These are phyloP conservation scores for Drosophila falleni DNA, from an alignment of 2,888 invertebrate species.

Conservation along the genomic window DNA sequence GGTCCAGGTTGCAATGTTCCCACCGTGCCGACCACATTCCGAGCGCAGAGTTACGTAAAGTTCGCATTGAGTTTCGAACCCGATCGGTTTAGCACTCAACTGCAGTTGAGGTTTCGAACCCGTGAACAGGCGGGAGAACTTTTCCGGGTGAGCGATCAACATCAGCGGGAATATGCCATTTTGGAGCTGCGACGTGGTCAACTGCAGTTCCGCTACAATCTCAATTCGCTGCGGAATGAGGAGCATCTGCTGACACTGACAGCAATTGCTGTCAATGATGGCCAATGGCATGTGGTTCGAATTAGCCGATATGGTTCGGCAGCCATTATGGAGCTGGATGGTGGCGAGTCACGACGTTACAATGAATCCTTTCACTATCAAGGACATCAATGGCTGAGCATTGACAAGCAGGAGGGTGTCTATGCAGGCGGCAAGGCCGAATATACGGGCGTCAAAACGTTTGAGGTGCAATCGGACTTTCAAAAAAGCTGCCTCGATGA, in stretches of 20 bases:
- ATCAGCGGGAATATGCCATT: constrained; percentile 96
- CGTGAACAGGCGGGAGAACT: constrained; percentile 96
- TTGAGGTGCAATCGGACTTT: constrained; percentile 97
- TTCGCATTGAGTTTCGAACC: constrained; percentile 97
- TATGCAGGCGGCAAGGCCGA: constrained; percentile 98
- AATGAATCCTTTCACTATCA: constrained; percentile 95
- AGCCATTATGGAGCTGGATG: constrained; percentile 95
- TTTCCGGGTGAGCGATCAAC: constrained; percentile 97
- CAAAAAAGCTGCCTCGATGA: constrained; percentile 93
- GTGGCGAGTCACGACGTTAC: constrained; percentile 96
- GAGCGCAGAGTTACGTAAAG: constrained; percentile 96
- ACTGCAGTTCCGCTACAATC: constrained; percentile 95
- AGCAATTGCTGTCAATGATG: constrained; percentile 95
- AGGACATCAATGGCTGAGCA: constrained; percentile 95
- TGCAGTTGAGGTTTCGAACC: constrained; percentile 96
- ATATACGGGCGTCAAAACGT: constrained; percentile 96
- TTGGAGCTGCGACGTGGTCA: constrained; percentile 92
- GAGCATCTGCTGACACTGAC: constrained; percentile 94
- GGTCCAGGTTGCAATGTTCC: constrained; percentile 94
- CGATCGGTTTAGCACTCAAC: constrained; percentile 94
- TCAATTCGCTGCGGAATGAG: constrained; percentile 95
- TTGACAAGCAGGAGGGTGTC: constrained; percentile 97
- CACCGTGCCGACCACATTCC: constrained; percentile 95
- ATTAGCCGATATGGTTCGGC: constrained; percentile 96
- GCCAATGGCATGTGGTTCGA: constrained; percentile 97